A percentile compares a stretch with the other conserved stretches of the same genome.
phyloP scores from a whole-genome alignment of 1,140 invertebrate genomes.

The Hypsibius dujardini region DNA sequence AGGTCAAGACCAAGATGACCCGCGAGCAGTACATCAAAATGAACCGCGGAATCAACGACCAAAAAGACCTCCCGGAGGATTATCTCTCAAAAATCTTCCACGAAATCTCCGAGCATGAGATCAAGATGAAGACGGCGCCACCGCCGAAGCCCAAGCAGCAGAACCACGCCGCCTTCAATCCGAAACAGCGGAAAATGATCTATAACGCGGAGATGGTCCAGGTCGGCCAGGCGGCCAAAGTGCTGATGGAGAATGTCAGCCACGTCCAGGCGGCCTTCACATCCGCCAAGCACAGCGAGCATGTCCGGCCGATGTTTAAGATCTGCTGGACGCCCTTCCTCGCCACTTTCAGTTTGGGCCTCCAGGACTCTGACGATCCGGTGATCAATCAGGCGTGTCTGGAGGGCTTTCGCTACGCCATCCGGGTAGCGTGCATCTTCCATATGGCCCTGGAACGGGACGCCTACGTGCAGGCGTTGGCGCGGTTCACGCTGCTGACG shows the following conservation, averaged over 20 bases:
- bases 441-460: constrained; percentile 68
- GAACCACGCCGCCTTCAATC: constrained; percentile 20
- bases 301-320: constrained; percentile 94
- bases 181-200: constrained; percentile 32
- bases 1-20: constrained; percentile 96
- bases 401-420: constrained; percentile 83
- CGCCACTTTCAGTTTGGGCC: no score
- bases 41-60: constrained; percentile 94
- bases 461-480: constrained; percentile 92
- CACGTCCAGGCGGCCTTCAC: constrained; percentile 92
- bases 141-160: constrained; percentile 51
- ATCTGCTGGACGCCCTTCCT: constrained; percentile 84
- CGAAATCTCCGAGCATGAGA: constrained; percentile 94
- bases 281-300: constrained; percentile 87
- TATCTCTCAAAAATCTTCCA: constrained; percentile 95
- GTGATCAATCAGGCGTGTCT: constrained; percentile 83
- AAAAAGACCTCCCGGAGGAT: constrained; percentile 87
- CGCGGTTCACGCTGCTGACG: no score
- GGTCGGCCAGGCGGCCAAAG: constrained; percentile 86
- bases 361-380: no score
- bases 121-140: constrained; percentile 80
- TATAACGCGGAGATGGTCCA: constrained; percentile 98
- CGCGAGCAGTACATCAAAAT: constrained; percentile 97
- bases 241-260: constrained; percentile 94
- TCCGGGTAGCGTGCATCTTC: constrained; percentile 94